These are phyloP conservation scores for Prunella strophiata DNA, from an alignment of 2,797 vertebrate species.

Conservation along the genomic window DNA sequence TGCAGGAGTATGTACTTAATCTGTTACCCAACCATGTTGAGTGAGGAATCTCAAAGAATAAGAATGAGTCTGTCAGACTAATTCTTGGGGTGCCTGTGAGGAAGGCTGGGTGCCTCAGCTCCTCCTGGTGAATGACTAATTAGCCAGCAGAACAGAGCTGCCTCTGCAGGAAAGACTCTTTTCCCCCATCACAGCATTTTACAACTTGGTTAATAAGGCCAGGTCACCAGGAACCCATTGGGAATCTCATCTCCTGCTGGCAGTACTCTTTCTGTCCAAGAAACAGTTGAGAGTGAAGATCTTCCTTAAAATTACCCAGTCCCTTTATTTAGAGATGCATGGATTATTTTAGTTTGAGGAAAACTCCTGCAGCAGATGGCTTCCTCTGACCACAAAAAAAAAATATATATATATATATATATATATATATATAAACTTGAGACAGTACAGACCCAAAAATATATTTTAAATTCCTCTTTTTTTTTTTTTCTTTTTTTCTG, in stretches of 20 bases:
- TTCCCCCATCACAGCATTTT: background rate
- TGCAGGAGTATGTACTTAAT: background rate
- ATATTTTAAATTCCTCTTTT: background rate
- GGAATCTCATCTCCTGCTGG: background rate
- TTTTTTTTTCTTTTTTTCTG: background rate
- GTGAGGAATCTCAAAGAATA: background rate
- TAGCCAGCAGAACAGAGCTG: background rate
- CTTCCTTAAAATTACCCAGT: background rate
- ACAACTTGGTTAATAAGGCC: constrained; percentile 17
- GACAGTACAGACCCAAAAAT: background rate
- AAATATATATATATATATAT: too few relatives aligned
- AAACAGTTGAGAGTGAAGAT: background rate
- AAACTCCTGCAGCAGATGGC: background rate
- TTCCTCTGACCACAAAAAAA: background rate
- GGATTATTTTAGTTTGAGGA: background rate
- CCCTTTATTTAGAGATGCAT: background rate
- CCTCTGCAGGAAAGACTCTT: background rate
- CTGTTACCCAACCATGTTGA: background rate
- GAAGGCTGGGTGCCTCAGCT: background rate
- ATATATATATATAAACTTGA: background rate
- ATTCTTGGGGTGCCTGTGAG: background rate
- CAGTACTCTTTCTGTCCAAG: background rate
- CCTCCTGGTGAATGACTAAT: background rate
- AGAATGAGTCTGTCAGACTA: background rate
- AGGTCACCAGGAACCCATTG: background rate